Base-by-base conservation (phyloP, 2,888 invertebrate genomes). In the Eupsilia transversa region DNA sequence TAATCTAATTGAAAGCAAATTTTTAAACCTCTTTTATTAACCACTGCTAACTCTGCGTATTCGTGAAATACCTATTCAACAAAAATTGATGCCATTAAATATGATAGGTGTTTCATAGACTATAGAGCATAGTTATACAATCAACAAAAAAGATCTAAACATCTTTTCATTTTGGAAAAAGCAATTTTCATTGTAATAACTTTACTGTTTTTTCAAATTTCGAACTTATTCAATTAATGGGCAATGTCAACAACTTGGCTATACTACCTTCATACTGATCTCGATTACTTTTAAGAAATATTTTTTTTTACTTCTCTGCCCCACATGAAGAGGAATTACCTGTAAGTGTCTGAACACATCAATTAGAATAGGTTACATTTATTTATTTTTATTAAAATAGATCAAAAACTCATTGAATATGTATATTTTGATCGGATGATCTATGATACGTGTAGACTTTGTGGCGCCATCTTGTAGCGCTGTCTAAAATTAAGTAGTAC, bases 271-370 rank as follows among this genome's bases (percentile, higher is more conserved):
- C 67, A 56, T 17, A 27, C 1, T 33, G 3, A 20, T 20, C 56
- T 52, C 17, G 30, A 27, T 12, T 43, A 17, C 10, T 52, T 35
- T 2, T 5, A 10, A 27, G 14, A 61, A 63, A n/a, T 20, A n/a
- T 63, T 46, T 61, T 77, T 76, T 66, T 82, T 77, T 77, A 82
- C 74, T 85, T 79, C 75, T 81, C 81, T 79, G 63, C 66, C 72
- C 71, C 70, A 74, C 68, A 78, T 64, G 78, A 81, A 82, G 80
- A 80, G 79, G 83, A 74, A 70, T 82, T 89, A 88, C 91, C 89
- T 91, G 91, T 91, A 91, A 85, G 86, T 80, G 82, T 68, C 82
- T 91, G 91, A 91, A 91, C 91, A 91, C 91, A 91, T 91, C 83
- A 89, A 89, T 89, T 88, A 89, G 85, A 86, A 64, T 82, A 78